Conservation (phyloP, 35 echinoderm and acorn worm species). For the Lytechinus variegatus region DNA sequence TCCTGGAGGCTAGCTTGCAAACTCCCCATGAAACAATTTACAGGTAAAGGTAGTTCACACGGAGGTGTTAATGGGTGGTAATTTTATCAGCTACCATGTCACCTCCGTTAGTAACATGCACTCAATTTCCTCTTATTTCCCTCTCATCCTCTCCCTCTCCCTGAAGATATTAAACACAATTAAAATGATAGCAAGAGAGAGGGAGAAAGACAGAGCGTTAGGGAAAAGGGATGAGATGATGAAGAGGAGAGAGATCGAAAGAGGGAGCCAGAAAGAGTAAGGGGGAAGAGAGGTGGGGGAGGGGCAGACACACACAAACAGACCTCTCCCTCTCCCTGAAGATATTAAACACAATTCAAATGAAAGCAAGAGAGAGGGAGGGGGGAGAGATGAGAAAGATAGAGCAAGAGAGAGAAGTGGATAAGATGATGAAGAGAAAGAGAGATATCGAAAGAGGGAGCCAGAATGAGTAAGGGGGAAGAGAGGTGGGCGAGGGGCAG, state of each 20-base stretch:
- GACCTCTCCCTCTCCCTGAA: background rate
- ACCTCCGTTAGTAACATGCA: background rate
- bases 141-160: constrained; percentile 3
- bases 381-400: background rate
- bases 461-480: background rate
- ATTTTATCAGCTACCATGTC: constrained; percentile 11
- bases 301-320: background rate
- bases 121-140: constrained; percentile 3
- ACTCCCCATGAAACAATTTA: background rate
- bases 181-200: background rate
- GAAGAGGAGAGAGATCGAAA: background rate
- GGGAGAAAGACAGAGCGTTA: background rate
- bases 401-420: background rate
- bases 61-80: constrained; percentile 36
- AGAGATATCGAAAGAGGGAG: background rate
- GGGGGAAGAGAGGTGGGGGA: background rate
- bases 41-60: constrained; percentile 84
- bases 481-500: background rate
- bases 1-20: background rate
- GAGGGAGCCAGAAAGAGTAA: background rate
- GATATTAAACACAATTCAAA: background rate
- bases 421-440: background rate
- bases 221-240: background rate
- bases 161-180: background rate
- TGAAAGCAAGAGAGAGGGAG: background rate